Base-by-base conservation (phyloP, 2,113 vertebrate genomes). In the Passerina amoena region DNA sequence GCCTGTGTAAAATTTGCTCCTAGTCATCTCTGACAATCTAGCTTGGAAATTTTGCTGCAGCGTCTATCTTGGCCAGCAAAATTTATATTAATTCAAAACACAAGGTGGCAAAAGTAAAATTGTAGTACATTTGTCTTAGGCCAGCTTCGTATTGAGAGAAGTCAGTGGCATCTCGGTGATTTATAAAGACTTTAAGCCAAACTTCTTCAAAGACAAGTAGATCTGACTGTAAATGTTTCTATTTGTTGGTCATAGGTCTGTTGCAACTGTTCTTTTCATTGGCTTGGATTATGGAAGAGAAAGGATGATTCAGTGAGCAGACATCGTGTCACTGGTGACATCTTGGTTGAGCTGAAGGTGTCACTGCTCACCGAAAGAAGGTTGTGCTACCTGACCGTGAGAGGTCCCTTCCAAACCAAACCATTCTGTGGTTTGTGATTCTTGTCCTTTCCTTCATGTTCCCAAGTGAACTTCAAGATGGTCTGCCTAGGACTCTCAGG, bases 291-390 rank as follows among this genome's bases (percentile, higher is more conserved):
- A 10, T 28, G 24, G 30, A 38, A 57, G 23, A 75, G 17, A 5
- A 30, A 25, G 7, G 4, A 17, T 50, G 38, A 59, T 50, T 31
- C 8, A 24, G 2, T 0, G 0, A 28, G 14, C 57, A 59, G 14
- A 30, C 8, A 30, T 2, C 1, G 1, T 15, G 24, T 33, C 37
- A 8, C 18, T 35, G 30, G 16, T 33, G 38, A 7, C 12, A 17
- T 31, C 18, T 17, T 38, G 14, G 21, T 42, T 2, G 10, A 28
- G 14, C 38, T 65, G 28, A 82, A 86, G 19, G 3, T 40, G 18
- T 28, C 1, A 1, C 31, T 44, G 14, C 51, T 28, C 12, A 16
- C 24, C 25, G 10, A 45, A 38, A 56, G 9, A n/a, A 4, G 4
- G 1, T 10, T 71, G 25, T 6, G 19, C 11, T 12, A 25, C 9